A percentile compares a stretch with the other conserved stretches of the same genome.
Evolutionary conservation across 2,888 invertebrate genomes (phyloP).

Genomic region (Orchesellides sinensis): DNA sequence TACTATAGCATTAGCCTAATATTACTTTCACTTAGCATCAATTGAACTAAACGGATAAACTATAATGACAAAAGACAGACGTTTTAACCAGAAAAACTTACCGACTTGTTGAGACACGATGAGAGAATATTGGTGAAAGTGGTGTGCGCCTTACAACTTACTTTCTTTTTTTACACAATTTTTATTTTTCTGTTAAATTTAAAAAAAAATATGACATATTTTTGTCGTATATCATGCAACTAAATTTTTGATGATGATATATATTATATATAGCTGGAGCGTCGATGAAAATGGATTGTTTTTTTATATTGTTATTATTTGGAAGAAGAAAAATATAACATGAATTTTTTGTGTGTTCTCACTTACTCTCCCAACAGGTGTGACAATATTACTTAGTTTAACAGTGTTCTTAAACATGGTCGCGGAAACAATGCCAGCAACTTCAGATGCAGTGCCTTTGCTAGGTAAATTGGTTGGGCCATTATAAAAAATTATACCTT

Average conservation of each 20-base stretch:
- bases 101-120: too few species aligned
- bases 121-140: too few species aligned
- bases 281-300: neutral
- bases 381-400: constrained; percentile 97
- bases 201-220: neutral
- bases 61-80: too few species aligned
- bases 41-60: too few species aligned
- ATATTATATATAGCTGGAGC: neutral
- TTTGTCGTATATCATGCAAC: neutral
- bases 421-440: constrained; percentile 98
- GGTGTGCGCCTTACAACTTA: too few species aligned
- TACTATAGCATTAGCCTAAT: too few species aligned
- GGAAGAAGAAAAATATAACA: neutral
- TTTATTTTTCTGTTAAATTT: too few species aligned
- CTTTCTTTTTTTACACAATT: too few species aligned
- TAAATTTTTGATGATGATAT: neutral
- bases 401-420: constrained; percentile 99
- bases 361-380: constrained; percentile 82
- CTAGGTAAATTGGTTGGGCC: constrained; percentile 80
- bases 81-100: too few species aligned
- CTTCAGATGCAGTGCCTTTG: constrained; percentile 94
- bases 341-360: constrained; percentile 15
- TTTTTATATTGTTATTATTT: neutral
- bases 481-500: neutral
- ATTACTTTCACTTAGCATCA: too few species aligned